Base-by-base conservation (phyloP, 1,140 invertebrate species). In the Cheumatopsyche charites region DNA sequence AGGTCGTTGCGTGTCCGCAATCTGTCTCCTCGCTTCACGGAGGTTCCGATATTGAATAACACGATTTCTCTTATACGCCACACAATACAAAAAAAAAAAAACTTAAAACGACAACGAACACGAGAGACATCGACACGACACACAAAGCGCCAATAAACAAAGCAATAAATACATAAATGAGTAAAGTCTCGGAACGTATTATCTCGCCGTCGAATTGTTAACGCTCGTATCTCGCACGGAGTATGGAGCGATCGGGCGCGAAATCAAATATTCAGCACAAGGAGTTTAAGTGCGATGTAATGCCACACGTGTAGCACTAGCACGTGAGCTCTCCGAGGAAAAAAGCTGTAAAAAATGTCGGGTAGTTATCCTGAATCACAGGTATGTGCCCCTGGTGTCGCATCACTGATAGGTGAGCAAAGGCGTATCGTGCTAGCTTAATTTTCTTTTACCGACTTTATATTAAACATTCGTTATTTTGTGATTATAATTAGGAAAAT, bases 261-360 rank as follows among this genome's bases (percentile, higher is more conserved):
- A 71, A 74, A 74, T 74, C 73, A 74, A 74, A 74, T 74, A 74
- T 74, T 74, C 71, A 74, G 66, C 62, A 41, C 55, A n/a, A 43
- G 23, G 52, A 9, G 29, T 23, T 58, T 74, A 66, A 71, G 73
- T 70, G 29, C 23, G 73, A 63, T 62, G 19, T 26, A 13, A 9
- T 55, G 15, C 9, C 21, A 25, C 23, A 25, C 23, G 55, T 58
- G 55, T 26, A 23, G 55, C 9, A 13, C 11, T 52, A 17, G 19
- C 47, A 52, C 47, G 47, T 52, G 29, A 4, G 58, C 29, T 41
- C n/a, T n/a, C 67, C 36, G 42, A 43, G 66, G 69, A 70, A 74
- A 74, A 74, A 71, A 67, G 71, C 71, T 45, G 67, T 75, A 72
- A 72, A 75, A 75, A 70, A 75, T 72, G 73, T 69, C 52, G 70